Percentiles rank a stretch among this genome's conserved stretches.
These are phyloP conservation scores for Eremophila alpestris DNA, from an alignment of 2,797 vertebrate genomes.

Conservation along the genomic window DNA sequence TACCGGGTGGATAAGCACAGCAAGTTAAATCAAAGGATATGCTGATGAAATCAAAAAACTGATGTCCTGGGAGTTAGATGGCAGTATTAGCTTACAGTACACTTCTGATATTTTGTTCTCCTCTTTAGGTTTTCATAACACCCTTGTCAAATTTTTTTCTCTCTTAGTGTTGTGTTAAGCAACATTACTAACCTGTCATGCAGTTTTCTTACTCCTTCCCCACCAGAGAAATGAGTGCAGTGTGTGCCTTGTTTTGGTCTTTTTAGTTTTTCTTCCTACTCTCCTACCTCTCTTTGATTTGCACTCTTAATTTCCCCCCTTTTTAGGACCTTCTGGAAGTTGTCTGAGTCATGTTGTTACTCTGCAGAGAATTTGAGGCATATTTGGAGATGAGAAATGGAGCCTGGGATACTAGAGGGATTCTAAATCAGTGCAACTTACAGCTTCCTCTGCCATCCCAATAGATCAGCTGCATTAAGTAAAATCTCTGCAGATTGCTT, in stretches of 20 bases:
- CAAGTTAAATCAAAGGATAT: not conserved
- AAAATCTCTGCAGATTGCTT: not conserved
- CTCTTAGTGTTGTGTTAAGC: not conserved
- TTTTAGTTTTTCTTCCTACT: not conserved
- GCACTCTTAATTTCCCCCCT: not conserved
- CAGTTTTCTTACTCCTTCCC: not conserved
- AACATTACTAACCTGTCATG: conserved; percentile 7
- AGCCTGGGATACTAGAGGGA: not conserved
- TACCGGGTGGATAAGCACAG: not conserved
- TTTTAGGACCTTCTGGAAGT: conserved; percentile 6
- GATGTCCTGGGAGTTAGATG: conserved; percentile 32
- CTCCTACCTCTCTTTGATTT: not conserved
- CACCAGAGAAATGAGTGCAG: not conserved
- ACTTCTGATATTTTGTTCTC: not conserved
- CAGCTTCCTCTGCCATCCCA: not conserved
- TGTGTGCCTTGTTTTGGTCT: not conserved
- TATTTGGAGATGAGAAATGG: not conserved
- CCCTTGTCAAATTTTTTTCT: not conserved
- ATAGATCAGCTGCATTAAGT: not conserved
- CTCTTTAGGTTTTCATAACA: not conserved
- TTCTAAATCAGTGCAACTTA: not conserved
- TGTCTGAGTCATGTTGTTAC: not conserved
- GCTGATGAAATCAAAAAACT: not conserved
- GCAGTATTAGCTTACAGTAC: conserved; percentile 29
- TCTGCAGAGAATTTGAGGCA: not conserved